Evolutionary conservation across 2,797 vertebrate species (phyloP).

Genomic region (Sebastiscus tertius): DNA sequence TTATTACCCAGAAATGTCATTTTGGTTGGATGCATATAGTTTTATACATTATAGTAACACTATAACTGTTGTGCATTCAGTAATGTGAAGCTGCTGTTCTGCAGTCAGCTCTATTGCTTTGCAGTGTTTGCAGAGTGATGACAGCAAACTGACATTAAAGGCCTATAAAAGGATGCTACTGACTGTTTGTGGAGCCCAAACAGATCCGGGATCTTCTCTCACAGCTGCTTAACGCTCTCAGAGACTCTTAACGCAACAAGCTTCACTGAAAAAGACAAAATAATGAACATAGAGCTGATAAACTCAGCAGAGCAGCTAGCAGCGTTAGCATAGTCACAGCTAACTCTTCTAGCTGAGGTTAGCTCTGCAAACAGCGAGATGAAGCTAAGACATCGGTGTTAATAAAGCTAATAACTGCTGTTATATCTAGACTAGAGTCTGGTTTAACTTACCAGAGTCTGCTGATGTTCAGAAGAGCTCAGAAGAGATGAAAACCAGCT

Average conservation of each 20-base stretch:
- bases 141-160: not conserved
- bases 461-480: not conserved
- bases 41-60: not conserved
- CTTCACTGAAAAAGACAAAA: not conserved
- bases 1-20: not conserved
- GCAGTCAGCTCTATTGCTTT: not conserved
- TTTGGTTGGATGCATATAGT: not conserved
- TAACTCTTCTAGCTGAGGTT: not conserved
- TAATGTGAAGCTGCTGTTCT: not conserved
- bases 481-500: not conserved
- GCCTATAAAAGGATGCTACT: slow-evolving; percentile 4
- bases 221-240: slow-evolving; percentile 1
- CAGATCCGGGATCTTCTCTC: not conserved
- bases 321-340: slow-evolving; percentile 4
- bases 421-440: rapidly evolving
- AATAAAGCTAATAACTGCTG: not conserved
- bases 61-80: not conserved
- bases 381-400: not conserved
- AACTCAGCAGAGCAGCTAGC: slow-evolving; percentile 38
- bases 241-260: not conserved
- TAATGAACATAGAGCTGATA: not conserved
- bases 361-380: not conserved
- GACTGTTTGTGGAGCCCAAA: slow-evolving; percentile 10
- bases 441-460: slow-evolving; percentile 35
- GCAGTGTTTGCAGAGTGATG: not conserved